Evolutionary conservation across 1,140 invertebrate species (phyloP).

Genomic region (Hesperophylax magnus): DNA sequence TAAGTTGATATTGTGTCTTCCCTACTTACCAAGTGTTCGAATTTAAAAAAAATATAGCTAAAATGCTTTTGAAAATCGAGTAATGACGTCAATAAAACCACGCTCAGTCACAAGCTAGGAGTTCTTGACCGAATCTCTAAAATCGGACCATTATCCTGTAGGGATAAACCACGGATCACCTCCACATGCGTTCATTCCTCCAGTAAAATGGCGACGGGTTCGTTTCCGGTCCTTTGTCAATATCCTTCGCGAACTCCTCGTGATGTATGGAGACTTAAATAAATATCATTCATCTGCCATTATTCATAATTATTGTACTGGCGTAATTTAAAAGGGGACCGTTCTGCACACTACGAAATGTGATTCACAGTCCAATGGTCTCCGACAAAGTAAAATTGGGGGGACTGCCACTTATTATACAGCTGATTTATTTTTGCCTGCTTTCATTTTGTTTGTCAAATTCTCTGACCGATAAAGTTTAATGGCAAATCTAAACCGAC

Average conservation of each 20-base stretch:
- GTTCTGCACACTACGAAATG: constrained; percentile 17
- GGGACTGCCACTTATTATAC: neutral
- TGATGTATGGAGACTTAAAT: constrained; percentile 15
- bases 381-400: neutral
- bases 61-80: too few relatives aligned
- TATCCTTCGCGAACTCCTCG: constrained; percentile 14
- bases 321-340: neutral
- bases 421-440: constrained; percentile 14
- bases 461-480: neutral
- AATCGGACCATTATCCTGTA: too few relatives aligned
- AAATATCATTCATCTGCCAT: constrained; percentile 32
- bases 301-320: neutral
- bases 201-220: constrained; percentile 11
- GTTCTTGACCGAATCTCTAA: too few relatives aligned
- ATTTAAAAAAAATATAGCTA: too few relatives aligned
- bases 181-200: constrained; percentile 7
- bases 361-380: neutral
- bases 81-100: too few relatives aligned
- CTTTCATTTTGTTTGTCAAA: constrained; percentile 16
- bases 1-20: too few relatives aligned
- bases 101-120: too few relatives aligned
- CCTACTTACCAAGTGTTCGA: too few relatives aligned
- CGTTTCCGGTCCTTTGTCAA: constrained; percentile 39
- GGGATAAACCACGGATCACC: neutral
- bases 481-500: neutral